Percentiles rank a stretch among this genome's conserved stretches.
phyloP scores from a whole-genome alignment of 2,797 vertebrate species.

The Pipistrellus nathusii region DNA sequence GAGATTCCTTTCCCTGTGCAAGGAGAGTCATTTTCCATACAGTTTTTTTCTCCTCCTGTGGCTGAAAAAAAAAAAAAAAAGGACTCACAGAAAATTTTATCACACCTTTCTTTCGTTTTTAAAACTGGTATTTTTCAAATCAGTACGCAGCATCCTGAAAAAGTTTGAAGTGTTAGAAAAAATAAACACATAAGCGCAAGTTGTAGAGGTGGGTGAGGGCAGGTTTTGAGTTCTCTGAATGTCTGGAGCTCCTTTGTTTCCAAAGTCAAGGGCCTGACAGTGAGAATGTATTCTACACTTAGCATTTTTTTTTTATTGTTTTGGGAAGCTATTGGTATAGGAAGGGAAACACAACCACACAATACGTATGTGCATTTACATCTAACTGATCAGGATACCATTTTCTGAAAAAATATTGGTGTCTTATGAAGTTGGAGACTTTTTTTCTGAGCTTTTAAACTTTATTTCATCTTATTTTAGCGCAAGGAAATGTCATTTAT shows the following conservation, averaged over 20 bases:
- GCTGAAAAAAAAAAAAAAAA: background rate
- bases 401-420: constrained; percentile 44
- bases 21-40: constrained; percentile 68
- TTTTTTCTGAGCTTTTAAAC: constrained; percentile 42
- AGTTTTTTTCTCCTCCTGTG: background rate
- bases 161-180: constrained; percentile 54
- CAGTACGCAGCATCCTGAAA: background rate
- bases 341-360: background rate
- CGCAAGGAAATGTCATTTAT: background rate
- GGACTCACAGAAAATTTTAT: constrained; percentile 48
- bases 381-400: background rate
- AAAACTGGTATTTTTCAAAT: constrained; percentile 64
- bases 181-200: constrained; percentile 17
- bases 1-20: constrained; percentile 76
- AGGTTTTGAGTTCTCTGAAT: constrained; percentile 21
- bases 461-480: constrained; percentile 35
- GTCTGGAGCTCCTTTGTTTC: constrained; percentile 35
- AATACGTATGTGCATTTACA: background rate
- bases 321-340: background rate
- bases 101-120: constrained; percentile 49
- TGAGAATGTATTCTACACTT: background rate
- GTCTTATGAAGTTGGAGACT: constrained; percentile 11
- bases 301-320: background rate
- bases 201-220: background rate
- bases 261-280: background rate